Evolutionary conservation across 2,797 vertebrate species (phyloP).

Genomic region (Paratrypauchen microcephalus): DNA sequence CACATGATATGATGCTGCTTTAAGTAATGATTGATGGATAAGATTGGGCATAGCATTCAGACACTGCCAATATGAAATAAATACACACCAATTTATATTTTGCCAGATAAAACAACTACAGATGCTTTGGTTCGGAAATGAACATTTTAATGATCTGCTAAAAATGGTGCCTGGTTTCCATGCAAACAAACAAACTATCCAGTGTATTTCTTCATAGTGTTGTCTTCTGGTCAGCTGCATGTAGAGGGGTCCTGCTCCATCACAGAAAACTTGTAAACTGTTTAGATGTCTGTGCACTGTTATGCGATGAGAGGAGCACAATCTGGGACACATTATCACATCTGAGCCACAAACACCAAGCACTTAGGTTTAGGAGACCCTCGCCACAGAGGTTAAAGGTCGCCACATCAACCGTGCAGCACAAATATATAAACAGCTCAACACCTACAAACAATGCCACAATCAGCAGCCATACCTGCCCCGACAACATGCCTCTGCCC

Average conservation of each 20-base stretch:
- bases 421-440: conserved; percentile 55
- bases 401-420: conserved; percentile 57
- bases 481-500: conserved; percentile 57
- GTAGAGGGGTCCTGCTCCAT: conserved; percentile 34
- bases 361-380: conserved; percentile 63
- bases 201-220: conserved; percentile 47
- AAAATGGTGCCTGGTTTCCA: conserved; percentile 22
- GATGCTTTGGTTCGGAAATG: conserved; percentile 12
- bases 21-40: not conserved
- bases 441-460: conserved; percentile 44
- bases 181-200: conserved; percentile 48
- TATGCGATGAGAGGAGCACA: conserved; percentile 43
- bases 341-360: conserved; percentile 55
- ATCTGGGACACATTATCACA: conserved; percentile 69
- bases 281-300: conserved; percentile 35
- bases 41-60: not conserved
- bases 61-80: not conserved
- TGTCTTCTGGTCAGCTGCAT: conserved; percentile 25
- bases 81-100: not conserved
- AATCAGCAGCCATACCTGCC: conserved; percentile 42
- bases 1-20: not conserved
- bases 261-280: conserved; percentile 50
- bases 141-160: conserved; percentile 6
- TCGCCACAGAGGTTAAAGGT: conserved; percentile 55
- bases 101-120: conserved; percentile 7